Percentiles rank a stretch among this genome's conserved stretches.
phyloP scores from a whole-genome alignment of 2,797 vertebrate species.

The Enteromius unitaeniatus region DNA sequence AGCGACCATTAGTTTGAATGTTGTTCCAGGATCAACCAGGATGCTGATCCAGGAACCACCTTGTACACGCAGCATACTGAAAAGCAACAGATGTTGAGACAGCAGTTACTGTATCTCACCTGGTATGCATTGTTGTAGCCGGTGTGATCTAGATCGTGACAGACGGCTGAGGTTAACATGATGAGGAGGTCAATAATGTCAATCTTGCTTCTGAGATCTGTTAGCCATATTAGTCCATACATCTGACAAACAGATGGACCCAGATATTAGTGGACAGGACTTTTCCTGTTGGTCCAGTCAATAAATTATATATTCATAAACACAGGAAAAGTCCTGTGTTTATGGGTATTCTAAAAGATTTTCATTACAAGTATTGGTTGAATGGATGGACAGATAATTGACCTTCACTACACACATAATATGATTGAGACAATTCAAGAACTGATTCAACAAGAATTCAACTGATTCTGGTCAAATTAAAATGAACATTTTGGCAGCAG shows the following conservation, averaged over 20 bases:
- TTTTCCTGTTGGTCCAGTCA: background rate
- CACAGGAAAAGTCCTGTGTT: too few relatives aligned
- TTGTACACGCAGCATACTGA: background rate
- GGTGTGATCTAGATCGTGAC: slow-evolving; percentile 82
- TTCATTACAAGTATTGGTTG: background rate
- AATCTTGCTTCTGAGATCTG: slow-evolving; percentile 79
- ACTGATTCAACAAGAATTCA: too few relatives aligned
- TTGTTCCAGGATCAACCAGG: too few relatives aligned
- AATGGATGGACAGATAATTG: background rate
- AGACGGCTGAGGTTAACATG: slow-evolving; percentile 83
- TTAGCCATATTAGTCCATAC: slow-evolving; percentile 85
- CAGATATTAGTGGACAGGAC: background rate
- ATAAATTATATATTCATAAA: background rate
- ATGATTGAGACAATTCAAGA: background rate
- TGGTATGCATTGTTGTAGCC: slow-evolving; percentile 86
- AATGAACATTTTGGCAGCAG: background rate
- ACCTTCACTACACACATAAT: background rate
- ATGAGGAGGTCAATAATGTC: slow-evolving; percentile 78
- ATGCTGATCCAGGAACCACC: too few relatives aligned
- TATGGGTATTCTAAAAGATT: too few relatives aligned
- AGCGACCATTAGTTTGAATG: too few relatives aligned
- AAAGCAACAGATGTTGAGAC: background rate
- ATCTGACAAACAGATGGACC: slow-evolving; percentile 69
- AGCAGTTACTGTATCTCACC: slow-evolving; percentile 60
- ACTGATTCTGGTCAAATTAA: slow-evolving; percentile 2